phyloP scores from a whole-genome alignment of 2,113 vertebrate genomes.

The Catagonus wagneri region DNA sequence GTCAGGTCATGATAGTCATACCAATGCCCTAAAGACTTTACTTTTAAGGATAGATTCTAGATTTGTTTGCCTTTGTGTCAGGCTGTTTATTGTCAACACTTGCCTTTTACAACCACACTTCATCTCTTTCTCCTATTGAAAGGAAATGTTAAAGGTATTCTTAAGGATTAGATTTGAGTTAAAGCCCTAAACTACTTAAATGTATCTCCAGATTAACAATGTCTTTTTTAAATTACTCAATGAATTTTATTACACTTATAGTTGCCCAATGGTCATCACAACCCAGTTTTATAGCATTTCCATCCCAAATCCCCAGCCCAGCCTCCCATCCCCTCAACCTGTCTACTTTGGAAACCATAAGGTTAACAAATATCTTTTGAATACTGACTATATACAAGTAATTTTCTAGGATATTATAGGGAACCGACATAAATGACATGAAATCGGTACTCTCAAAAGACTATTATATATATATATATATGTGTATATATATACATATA shows the following conservation, averaged over 20 bases:
- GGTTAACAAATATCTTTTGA: not conserved
- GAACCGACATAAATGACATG: not conserved
- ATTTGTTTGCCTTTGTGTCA: not conserved
- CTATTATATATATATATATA: too few species aligned
- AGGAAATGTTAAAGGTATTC: not conserved
- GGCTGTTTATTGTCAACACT: not conserved
- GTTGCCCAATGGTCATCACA: too few species aligned
- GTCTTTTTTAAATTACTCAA: not conserved
- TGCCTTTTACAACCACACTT: not conserved
- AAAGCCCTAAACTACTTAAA: not conserved
- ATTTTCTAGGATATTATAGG: not conserved
- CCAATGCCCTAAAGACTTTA: not conserved
- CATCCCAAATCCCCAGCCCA: too few species aligned
- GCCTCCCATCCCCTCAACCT: too few species aligned
- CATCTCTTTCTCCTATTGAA: not conserved
- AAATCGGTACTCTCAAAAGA: not conserved
- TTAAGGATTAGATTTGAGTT: not conserved
- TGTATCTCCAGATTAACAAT: not conserved
- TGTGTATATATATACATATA: not conserved
- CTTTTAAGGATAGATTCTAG: not conserved
- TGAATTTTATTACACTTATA: too few species aligned
- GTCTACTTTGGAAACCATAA: not conserved
- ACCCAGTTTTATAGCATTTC: too few species aligned
- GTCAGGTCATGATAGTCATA: constrained; percentile 14
- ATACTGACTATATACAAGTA: not conserved